Conservation (phyloP, 1,140 invertebrate genomes). For the Mactra quadrangularis region DNA sequence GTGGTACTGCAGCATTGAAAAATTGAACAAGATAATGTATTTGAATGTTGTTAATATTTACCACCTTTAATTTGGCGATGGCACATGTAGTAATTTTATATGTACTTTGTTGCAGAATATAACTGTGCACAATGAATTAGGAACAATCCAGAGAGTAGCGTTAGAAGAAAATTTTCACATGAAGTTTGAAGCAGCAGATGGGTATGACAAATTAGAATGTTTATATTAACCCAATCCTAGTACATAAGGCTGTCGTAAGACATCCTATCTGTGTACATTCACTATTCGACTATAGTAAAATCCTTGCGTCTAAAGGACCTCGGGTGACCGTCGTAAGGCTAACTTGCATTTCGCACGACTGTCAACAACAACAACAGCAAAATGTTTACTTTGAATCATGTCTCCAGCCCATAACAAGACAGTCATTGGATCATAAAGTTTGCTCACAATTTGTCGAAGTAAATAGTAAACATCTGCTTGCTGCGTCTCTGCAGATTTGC, state of each 20-base stretch:
- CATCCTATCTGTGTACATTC: not conserved
- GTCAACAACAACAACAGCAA: too few species aligned
- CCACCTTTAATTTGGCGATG: too few species aligned
- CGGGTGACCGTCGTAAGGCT: not conserved
- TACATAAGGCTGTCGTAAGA: not conserved
- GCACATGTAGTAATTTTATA: too few species aligned
- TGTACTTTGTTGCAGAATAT: conserved; percentile 6
- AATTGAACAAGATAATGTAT: too few species aligned
- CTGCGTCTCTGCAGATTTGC: too few species aligned
- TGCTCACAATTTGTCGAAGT: too few species aligned
- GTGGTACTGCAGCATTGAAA: too few species aligned
- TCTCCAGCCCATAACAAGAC: too few species aligned
- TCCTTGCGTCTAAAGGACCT: not conserved
- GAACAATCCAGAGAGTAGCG: conserved; percentile 4
- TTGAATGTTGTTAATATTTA: too few species aligned
- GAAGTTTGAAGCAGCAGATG: not conserved
- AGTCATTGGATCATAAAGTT: too few species aligned
- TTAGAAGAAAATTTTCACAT: not conserved
- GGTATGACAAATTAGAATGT: not conserved
- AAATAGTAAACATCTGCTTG: too few species aligned
- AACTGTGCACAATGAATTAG: not conserved
- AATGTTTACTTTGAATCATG: too few species aligned
- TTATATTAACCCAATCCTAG: not conserved
- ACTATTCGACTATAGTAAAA: not conserved
- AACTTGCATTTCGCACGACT: not conserved